Evolutionary conservation across 2,797 vertebrate species (phyloP).

Genomic region (Anas bernieri): DNA sequence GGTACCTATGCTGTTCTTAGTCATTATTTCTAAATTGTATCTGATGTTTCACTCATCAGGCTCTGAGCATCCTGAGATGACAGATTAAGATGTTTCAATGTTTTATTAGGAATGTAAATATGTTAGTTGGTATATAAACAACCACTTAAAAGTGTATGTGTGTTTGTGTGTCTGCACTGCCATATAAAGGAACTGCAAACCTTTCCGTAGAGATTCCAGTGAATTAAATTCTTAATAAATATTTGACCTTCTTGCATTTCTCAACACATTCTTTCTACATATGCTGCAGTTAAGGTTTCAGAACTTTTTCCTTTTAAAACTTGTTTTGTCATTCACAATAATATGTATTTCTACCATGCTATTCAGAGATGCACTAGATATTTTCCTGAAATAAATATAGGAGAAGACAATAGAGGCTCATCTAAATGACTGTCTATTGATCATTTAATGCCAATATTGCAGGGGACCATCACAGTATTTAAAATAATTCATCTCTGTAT

Average conservation of each 20-base stretch:
- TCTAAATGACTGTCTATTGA: background rate
- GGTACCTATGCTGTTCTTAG: background rate
- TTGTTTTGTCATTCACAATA: background rate
- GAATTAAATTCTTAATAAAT: background rate
- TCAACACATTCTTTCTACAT: background rate
- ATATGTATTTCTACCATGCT: background rate
- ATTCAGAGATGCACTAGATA: background rate
- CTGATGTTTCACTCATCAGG: background rate
- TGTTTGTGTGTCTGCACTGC: background rate
- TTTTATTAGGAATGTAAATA: background rate
- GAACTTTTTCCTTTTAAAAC: background rate
- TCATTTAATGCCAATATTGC: background rate
- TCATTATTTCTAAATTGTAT: background rate
- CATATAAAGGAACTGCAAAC: background rate
- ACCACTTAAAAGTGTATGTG: background rate
- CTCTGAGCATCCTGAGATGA: background rate
- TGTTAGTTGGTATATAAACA: background rate
- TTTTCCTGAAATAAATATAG: background rate
- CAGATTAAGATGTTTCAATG: background rate
- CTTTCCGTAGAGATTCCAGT: background rate
- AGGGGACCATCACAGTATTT: background rate
- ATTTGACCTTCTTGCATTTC: background rate
- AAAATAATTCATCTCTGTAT: background rate
- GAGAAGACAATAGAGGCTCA: background rate
- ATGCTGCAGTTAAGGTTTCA: background rate